Percentiles rank a stretch among this genome's conserved stretches.
These are phyloP conservation scores for Colaptes auratus DNA, from an alignment of 2,113 vertebrate genomes.

Conservation along the genomic window DNA sequence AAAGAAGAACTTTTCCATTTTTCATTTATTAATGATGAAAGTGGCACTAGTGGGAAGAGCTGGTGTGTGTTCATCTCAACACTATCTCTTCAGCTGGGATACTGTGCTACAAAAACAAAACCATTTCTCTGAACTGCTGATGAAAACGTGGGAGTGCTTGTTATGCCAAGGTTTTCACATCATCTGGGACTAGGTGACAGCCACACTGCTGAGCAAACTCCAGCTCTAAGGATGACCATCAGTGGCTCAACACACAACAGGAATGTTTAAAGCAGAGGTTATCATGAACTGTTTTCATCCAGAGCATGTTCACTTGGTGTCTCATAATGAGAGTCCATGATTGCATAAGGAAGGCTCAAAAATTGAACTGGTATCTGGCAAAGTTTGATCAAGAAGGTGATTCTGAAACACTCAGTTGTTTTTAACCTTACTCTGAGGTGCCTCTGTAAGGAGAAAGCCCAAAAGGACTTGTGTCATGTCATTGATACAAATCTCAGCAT, in stretches of 20 bases:
- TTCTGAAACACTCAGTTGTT: neutral
- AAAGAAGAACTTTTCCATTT: neutral
- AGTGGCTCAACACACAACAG: neutral
- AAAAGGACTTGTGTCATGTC: neutral
- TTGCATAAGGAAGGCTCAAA: neutral
- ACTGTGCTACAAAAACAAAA: neutral
- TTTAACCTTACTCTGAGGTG: neutral
- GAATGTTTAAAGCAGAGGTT: neutral
- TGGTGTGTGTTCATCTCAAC: neutral
- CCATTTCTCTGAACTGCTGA: neutral
- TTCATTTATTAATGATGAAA: neutral
- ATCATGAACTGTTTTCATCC: neutral
- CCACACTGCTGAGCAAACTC: neutral
- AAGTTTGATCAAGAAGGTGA: neutral
- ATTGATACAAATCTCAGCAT: neutral
- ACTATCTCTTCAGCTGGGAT: neutral
- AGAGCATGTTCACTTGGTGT: accelerated
- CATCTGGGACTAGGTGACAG: neutral
- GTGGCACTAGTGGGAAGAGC: neutral
- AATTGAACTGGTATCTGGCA: neutral
- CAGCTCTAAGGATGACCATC: neutral
- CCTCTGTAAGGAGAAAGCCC: neutral
- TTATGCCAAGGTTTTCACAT: neutral
- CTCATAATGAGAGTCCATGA: neutral
- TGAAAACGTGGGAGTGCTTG: neutral